Percentiles rank a stretch among this genome's conserved stretches.
Evolutionary conservation across 2,888 invertebrate genomes (phyloP).

Genomic region (Lithosia quadra): DNA sequence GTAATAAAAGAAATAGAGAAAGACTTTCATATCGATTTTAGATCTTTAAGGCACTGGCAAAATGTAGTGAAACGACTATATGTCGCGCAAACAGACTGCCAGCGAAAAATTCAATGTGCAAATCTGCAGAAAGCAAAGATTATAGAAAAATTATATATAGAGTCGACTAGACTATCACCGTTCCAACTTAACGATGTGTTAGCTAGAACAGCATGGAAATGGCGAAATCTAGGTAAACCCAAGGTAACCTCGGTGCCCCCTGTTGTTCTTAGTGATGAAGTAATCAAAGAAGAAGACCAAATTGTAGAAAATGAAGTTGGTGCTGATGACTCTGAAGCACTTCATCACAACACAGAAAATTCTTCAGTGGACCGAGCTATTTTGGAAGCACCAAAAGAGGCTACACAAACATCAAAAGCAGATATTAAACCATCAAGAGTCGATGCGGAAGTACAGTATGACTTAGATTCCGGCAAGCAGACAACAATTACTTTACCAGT

Average conservation of each 20-base stretch:
- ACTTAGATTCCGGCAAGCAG: not conserved
- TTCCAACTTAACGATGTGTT: constrained; percentile 69
- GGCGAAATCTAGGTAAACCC: constrained; percentile 53
- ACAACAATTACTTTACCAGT: constrained; percentile 50
- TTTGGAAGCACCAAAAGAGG: constrained; percentile 27
- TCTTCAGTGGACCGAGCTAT: constrained; percentile 33
- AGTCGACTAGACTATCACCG: constrained; percentile 68
- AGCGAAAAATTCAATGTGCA: constrained; percentile 63
- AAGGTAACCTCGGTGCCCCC: not conserved
- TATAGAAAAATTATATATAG: constrained; percentile 67
- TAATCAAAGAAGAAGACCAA: constrained; percentile 35
- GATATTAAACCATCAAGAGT: constrained; percentile 38
- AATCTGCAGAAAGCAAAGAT: constrained; percentile 66
- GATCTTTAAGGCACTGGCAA: constrained; percentile 69
- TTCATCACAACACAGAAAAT: constrained; percentile 70
- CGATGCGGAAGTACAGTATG: constrained; percentile 32
- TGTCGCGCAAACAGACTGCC: constrained; percentile 57
- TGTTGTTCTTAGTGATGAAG: not conserved
- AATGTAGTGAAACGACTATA: constrained; percentile 65
- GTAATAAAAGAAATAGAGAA: constrained; percentile 68
- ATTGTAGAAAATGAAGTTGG: constrained; percentile 40
- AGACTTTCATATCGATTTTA: constrained; percentile 67
- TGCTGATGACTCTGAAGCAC: constrained; percentile 7
- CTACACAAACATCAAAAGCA: constrained; percentile 36
- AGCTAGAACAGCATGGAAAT: constrained; percentile 67